These are phyloP conservation scores for Meandrina meandrites DNA, from an alignment of 92 coral and sea anemone species.

Conservation along the genomic window DNA sequence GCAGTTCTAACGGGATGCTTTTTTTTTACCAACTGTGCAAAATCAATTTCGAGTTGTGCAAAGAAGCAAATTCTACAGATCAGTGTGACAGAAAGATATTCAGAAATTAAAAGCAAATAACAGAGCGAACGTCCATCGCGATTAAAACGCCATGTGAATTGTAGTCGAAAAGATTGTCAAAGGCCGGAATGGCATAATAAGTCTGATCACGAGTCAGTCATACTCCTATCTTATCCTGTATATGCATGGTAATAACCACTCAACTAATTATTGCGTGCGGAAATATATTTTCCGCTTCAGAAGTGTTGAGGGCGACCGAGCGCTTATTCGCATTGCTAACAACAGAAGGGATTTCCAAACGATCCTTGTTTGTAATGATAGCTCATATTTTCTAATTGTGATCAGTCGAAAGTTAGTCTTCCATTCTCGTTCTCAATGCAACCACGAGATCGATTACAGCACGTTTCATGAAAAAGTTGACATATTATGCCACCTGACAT, in stretches of 20 bases:
- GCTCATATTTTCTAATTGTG: background rate
- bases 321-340: background rate
- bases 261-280: background rate
- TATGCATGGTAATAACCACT: background rate
- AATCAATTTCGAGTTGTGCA: background rate
- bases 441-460: background rate
- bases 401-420: background rate
- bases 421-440: too few species aligned
- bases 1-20: background rate
- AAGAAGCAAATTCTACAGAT: background rate
- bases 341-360: background rate
- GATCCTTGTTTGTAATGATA: background rate
- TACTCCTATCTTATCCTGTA: background rate
- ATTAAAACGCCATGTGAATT: background rate
- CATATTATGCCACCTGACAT: background rate
- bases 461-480: background rate
- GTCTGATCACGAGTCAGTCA: background rate
- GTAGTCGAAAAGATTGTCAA: background rate
- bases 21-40: background rate
- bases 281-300: slow-evolving; percentile 9
- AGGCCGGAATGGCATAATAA: background rate
- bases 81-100: background rate
- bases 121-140: background rate
- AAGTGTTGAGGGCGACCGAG: background rate
- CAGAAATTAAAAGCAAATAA: background rate